Evolutionary conservation across 1,140 invertebrate genomes (phyloP), one percentile per base, ranked within the genome.

Genomic region (Dendroctonus ponderosae): DNA sequence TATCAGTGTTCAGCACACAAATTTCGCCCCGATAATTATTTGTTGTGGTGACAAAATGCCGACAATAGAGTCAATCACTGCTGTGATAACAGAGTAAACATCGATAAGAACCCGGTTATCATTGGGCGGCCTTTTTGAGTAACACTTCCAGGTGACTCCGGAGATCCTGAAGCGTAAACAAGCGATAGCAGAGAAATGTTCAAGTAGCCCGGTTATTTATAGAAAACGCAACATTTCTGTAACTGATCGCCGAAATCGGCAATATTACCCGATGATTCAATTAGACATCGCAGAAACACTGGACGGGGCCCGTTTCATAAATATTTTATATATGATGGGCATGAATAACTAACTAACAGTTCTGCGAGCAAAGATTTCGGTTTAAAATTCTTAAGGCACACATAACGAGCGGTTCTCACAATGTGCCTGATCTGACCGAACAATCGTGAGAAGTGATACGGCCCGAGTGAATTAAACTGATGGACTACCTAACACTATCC

Each of bases 41-140:
- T 64, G 62, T 64, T 56, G 39, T 52, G 60, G 60, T 51, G n/a
- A 62, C 39, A 43, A 48, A 54, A 56, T 46, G 63, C 63, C 63
- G 63, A 66, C 63, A 66, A 66, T 58, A n/a, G 46, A 66, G 63
- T 66, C 63, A 66, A 66, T 66, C 63, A 66, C 63, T 6, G 44
- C 41, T 41, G 15, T 42, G 64, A 66, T 66, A 66, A 66, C 38
- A 15, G 38, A 37, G 57, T 37, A 66, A 66, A 66, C 57, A 66
- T 52, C 42, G 64, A 66, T 66, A 66, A 66, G 41, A 41, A 41
- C 39, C 9, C 8, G 40, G 26, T 52, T 66, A 53, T 60, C 51
- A 9, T 46, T 15, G 40, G 56, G 56, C 64, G 64, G 57, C 48
- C 11, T 41, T 53, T 60, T 66, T 65, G 63, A 57, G 39, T 39